Percentiles rank a stretch among this genome's conserved stretches.
These are phyloP conservation scores for Brachyhypopomus occidentalis DNA, from an alignment of 2,113 vertebrate species.

Conservation along the genomic window DNA sequence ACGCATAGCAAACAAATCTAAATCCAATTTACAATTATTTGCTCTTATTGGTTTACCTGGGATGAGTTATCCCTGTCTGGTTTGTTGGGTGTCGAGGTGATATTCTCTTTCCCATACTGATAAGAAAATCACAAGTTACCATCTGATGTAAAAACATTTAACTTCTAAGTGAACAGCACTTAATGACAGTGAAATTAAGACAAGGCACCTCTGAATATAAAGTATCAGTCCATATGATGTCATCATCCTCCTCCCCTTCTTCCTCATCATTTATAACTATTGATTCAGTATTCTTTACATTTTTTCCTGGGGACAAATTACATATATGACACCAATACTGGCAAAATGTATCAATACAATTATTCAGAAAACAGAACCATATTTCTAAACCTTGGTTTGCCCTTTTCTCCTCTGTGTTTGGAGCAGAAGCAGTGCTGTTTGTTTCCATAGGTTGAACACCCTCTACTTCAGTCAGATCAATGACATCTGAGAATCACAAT, in stretches of 20 bases:
- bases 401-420: neutral
- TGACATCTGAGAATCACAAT: constrained; percentile 57
- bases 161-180: neutral
- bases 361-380: neutral
- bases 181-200: neutral
- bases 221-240: constrained; percentile 9
- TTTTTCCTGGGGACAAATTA: neutral
- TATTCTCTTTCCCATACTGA: constrained; percentile 18
- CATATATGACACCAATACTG: neutral
- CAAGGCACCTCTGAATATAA: constrained; percentile 29
- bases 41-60: constrained; percentile 25
- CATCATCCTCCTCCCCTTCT: constrained; percentile 24
- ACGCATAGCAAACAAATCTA: too few relatives aligned
- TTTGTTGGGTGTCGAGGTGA: neutral
- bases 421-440: neutral
- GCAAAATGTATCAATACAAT: neutral
- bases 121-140: neutral
- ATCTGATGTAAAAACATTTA: neutral
- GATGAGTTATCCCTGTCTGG: neutral
- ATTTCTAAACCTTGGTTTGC: constrained; percentile 21
- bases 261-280: constrained; percentile 30
- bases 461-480: constrained; percentile 56
- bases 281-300: neutral
- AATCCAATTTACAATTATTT: neutral
- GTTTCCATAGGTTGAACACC: constrained; percentile 25